These are phyloP conservation scores for Apodemia hepburni DNA, from an alignment of 2,888 invertebrate species.

Conservation along the genomic window DNA sequence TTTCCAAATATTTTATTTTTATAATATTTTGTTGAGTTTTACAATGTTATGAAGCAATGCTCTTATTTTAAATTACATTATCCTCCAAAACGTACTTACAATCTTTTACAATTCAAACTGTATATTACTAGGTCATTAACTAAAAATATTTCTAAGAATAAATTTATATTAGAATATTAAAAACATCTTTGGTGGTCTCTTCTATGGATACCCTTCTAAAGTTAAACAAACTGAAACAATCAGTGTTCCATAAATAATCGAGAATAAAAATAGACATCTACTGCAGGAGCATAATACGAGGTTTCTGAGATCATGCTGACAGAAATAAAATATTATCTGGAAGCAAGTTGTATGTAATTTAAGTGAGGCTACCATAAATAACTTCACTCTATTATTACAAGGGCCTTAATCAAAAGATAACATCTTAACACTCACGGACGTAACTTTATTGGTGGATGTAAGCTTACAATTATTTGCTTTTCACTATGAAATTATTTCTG, in stretches of 20 bases:
- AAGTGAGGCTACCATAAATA: conserved; percentile 60
- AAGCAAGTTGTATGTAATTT: conserved; percentile 48
- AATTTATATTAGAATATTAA: not conserved
- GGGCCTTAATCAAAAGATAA: conserved; percentile 76
- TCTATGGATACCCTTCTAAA: not conserved
- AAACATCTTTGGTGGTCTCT: not conserved
- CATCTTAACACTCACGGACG: conserved; percentile 58
- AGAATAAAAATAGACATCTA: conserved; percentile 10
- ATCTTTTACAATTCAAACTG: too few relatives aligned
- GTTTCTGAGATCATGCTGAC: conserved; percentile 35
- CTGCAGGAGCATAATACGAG: conserved; percentile 13
- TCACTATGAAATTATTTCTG: not conserved
- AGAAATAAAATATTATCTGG: conserved; percentile 43
- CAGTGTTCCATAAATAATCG: not conserved
- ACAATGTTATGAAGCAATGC: too few relatives aligned
- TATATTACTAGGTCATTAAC: too few relatives aligned
- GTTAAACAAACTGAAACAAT: conserved; percentile 5
- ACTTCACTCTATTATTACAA: conserved; percentile 66
- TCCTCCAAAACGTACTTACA: too few relatives aligned
- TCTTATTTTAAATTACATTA: too few relatives aligned
- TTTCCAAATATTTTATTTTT: too few relatives aligned
- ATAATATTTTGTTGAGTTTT: too few relatives aligned
- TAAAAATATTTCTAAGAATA: too few relatives aligned
- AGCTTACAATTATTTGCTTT: conserved; percentile 16
- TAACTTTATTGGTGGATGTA: conserved; percentile 11